Percentiles rank a stretch among this genome's conserved stretches.
Conservation (phyloP, 2,113 vertebrate genomes). For the human (Homo sapiens) region GRCh38 chr9:129547501-129548000, state of each 20-base stretch:
- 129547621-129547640: not conserved
- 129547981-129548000: too few species aligned
- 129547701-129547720: not conserved
- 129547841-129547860: rapidly evolving
- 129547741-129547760: not conserved
- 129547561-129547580: too few species aligned
- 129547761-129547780: rapidly evolving
- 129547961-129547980: not conserved
- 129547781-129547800: not conserved
- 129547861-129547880: not conserved
- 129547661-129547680: not conserved
- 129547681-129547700: not conserved
- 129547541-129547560: too few species aligned
- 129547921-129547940: not conserved
- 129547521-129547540: too few species aligned
- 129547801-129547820: not conserved
- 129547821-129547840: not conserved
- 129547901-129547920: not conserved
- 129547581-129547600: too few species aligned
- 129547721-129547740: rapidly evolving
- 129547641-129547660: too few species aligned
- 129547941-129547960: not conserved
- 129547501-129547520: too few species aligned
- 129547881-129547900: not conserved
- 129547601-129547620: too few species aligned